Conservation (phyloP, 2,113 vertebrate genomes). For the Entomyzon cyanotis region DNA sequence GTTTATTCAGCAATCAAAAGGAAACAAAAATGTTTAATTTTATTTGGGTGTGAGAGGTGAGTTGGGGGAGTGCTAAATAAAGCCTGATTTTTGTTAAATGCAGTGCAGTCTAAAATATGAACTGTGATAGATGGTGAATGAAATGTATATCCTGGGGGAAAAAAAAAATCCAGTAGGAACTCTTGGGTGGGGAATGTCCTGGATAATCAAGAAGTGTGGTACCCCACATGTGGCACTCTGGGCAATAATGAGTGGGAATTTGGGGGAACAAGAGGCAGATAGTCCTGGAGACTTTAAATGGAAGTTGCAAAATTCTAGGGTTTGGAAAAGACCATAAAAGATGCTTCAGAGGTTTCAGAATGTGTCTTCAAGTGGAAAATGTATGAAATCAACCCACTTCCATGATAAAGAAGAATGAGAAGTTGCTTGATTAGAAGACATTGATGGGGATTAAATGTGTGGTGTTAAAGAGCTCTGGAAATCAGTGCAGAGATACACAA, state of each 20-base stretch:
- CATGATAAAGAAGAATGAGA: background rate
- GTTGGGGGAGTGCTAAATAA: background rate
- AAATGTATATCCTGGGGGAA: background rate
- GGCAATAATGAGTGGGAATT: background rate
- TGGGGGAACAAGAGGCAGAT: background rate
- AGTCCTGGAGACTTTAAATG: background rate
- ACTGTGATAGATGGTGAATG: background rate
- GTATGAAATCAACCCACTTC: background rate
- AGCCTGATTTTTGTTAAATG: background rate
- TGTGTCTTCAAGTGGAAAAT: background rate
- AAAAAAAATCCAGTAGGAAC: too few relatives aligned
- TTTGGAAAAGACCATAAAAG: background rate
- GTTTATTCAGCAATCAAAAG: background rate
- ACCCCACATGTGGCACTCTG: too few relatives aligned
- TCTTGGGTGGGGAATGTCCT: background rate
- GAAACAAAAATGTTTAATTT: background rate
- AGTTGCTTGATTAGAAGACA: background rate
- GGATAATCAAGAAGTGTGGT: background rate
- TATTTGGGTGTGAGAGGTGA: background rate
- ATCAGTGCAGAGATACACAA: background rate
- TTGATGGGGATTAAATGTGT: background rate
- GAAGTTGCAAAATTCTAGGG: background rate
- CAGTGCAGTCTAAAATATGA: background rate
- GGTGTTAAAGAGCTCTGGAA: background rate
- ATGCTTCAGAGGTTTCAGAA: background rate